These are phyloP conservation scores for Taenioides sp. DNA, from an alignment of 2,797 vertebrate genomes.

Conservation along the genomic window DNA sequence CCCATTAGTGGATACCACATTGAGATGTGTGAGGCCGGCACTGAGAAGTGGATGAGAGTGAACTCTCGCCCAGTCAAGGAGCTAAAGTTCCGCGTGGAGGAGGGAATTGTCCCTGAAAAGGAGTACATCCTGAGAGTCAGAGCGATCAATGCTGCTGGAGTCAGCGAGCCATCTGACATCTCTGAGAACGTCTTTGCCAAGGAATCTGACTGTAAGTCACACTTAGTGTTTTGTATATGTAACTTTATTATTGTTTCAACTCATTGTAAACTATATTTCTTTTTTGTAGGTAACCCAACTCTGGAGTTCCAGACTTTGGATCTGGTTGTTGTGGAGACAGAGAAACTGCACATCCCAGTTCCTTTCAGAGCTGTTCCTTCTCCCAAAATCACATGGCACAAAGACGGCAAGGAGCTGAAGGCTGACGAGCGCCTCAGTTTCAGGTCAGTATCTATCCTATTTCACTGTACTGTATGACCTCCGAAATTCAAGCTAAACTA, in stretches of 20 bases:
- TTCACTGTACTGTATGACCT: neutral
- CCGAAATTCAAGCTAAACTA: neutral
- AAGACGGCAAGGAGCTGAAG: conserved; percentile 88
- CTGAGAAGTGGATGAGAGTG: conserved; percentile 97
- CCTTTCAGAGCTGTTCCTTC: conserved; percentile 92
- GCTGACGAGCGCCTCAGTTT: conserved; percentile 84
- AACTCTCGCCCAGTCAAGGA: conserved; percentile 95
- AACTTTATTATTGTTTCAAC: neutral
- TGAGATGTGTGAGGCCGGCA: conserved; percentile 92
- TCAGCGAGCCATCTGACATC: conserved; percentile 92
- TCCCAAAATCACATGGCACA: conserved; percentile 92
- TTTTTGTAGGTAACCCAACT: conserved; percentile 85
- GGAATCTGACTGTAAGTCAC: conserved; percentile 91
- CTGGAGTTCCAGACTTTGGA: conserved; percentile 89
- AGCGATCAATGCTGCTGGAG: conserved; percentile 91
- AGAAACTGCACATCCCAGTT: conserved; percentile 89
- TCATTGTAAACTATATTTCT: neutral
- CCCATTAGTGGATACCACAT: conserved; percentile 95
- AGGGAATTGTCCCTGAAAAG: conserved; percentile 95
- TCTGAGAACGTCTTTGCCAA: conserved; percentile 96
- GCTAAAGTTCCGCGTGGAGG: conserved; percentile 89
- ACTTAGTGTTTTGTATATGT: neutral
- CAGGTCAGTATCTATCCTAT: conserved; percentile 84
- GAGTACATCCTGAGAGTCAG: conserved; percentile 93
- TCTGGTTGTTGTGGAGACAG: conserved; percentile 89